Base-by-base conservation (phyloP, 2,113 vertebrate genomes). In the Formicarius rufipectus region DNA sequence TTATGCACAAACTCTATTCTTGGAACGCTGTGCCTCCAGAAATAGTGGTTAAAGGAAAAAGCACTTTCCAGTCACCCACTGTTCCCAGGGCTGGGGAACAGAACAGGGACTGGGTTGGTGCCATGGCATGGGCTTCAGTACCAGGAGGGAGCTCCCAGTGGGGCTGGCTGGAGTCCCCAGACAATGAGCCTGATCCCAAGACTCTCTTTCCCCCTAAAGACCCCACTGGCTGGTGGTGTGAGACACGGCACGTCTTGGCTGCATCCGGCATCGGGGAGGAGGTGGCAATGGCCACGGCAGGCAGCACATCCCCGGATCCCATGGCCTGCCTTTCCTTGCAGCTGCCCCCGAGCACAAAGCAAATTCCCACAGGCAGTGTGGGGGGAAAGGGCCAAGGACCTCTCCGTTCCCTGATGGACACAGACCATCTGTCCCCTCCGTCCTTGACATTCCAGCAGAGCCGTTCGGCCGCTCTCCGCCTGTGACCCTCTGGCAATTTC, bases 381-480 rank as follows among this genome's bases (percentile, higher is more conserved):
- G 62, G 42, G 67, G 45, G 27, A 50, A 52, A 64, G 55, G 67
- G 82, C 92, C 68, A 30, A 44, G 78, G 92, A 49, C 31, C 1
- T 3, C 52, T 58, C 44, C 0, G 19, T 25, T 76, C 77, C 87
- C 89, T 80, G 93, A 95, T 0, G 88, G 97, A 96, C 93, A 55
- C 62, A 7, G 81, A 93, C 96, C 97, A 97, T 97, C 95, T 97
- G 97, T 95, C 88, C 84, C 68, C 71, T 58, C 96, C 19, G 56
- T 79, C 95, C 97, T 68, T 88, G 93, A 86, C 94, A 96, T 97
- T 96, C 97, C 96, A 90, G 80, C 83, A 45, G 68, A 90, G 88
- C 83, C 31, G 0, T 4, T 71, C 90, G 30, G 94, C 89, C 83
- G 16, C 62, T 73, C 86, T 50, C 90, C 15, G 77, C 53, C 93